phyloP scores from a whole-genome alignment of 1,140 invertebrate genomes.

The Drosophila equinoxialis region DNA sequence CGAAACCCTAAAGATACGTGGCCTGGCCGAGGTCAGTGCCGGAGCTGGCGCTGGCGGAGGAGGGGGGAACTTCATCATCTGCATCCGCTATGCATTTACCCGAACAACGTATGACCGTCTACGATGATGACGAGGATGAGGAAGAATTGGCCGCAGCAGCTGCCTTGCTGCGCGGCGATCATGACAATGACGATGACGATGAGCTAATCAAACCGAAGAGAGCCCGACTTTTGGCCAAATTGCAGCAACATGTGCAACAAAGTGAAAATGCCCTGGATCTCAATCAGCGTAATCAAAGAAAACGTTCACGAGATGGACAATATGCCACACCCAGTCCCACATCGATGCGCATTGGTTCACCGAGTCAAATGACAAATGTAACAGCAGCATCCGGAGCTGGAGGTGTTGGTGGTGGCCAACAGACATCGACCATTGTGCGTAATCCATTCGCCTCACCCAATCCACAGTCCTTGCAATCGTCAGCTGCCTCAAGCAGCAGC shows the following conservation, averaged over 20 bases:
- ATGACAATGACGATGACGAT: conserved; percentile 47
- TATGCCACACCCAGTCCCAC: conserved; percentile 84
- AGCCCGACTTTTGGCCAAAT: conserved; percentile 50
- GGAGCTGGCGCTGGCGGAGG: conserved; percentile 45
- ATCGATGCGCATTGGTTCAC: conserved; percentile 71
- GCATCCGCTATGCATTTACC: conserved; percentile 79
- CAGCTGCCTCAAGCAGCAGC: conserved; percentile 34
- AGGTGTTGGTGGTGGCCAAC: conserved; percentile 43
- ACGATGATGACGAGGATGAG: conserved; percentile 81
- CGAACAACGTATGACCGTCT: conserved; percentile 77
- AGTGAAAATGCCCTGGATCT: conserved; percentile 54
- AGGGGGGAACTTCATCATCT: conserved; percentile 46
- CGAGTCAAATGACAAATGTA: not conserved
- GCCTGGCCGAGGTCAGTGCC: conserved; percentile 92
- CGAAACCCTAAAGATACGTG: conserved; percentile 92
- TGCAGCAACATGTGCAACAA: conserved; percentile 21
- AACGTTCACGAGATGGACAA: conserved; percentile 77
- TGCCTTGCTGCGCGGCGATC: conserved; percentile 36
- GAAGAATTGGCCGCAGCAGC: conserved; percentile 57
- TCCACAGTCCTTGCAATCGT: conserved; percentile 48
- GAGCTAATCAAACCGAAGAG: conserved; percentile 74
- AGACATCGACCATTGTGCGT: conserved; percentile 74
- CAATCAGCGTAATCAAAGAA: conserved; percentile 65
- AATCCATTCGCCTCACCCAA: conserved; percentile 81
- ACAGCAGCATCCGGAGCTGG: conserved; percentile 7